Base-by-base conservation (phyloP, 2,888 invertebrate species). In the Neocrepidodera transversa region DNA sequence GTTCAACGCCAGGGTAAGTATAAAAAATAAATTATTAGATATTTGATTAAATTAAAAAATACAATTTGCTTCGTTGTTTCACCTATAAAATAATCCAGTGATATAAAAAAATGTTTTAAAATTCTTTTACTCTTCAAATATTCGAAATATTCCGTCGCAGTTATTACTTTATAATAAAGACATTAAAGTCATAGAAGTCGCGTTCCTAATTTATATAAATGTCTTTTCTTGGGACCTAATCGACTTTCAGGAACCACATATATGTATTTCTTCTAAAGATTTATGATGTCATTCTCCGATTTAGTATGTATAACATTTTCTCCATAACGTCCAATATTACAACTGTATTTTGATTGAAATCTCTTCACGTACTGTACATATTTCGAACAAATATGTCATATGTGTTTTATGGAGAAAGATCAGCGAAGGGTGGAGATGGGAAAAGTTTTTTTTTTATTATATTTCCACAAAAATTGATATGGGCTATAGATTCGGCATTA, bases 251-350 rank as follows among this genome's bases (percentile, higher is more conserved):
- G 16, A 48, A 48, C 30, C 40, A 26, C 38, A 26, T 36, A 20
- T 49, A 23, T 23, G 36, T 36, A 36, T 36, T 35, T 50, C 20
- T 8, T 10, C 14, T 1, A 14, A 11, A 50, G 26, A 50, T 38
- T 38, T 26, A 50, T 23, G 38, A 23, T 32, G 36, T 13, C 36
- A 50, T 50, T 50, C 32, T 23, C n/a, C 38, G 50, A 50, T 50
- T 50, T 38, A 45, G 17, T 50, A 50, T 50, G 50, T 38, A 50
- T 50, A 50, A 38, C 38, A 50, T 50, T 50, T 50, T 38, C 38
- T 23, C 50, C 38, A 38, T 50, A 38, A 50, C 26, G 36, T 38
- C 50, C 50, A 16, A 50, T 50, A 50, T 50, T 8, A 35, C 23
- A 23, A 50, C 50, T 14, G 50, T 50, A 35, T 50, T 14, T 38